A percentile compares a stretch with the other conserved stretches of the same genome.
phyloP scores from a whole-genome alignment of 2,888 invertebrate species.

The Nemotelus nigrinus region DNA sequence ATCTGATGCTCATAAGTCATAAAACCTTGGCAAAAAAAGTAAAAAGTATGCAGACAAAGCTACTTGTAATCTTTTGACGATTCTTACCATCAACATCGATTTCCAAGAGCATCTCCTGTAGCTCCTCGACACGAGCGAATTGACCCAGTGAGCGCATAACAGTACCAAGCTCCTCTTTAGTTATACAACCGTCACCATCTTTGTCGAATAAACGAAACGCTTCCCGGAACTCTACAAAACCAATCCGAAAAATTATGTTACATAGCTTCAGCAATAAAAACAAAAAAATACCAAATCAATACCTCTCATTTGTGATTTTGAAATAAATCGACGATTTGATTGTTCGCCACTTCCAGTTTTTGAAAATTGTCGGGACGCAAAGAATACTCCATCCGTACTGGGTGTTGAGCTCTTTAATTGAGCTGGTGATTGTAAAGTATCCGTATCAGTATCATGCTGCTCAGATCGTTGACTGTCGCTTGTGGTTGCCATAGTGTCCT shows the following conservation, averaged over 20 bases:
- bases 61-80: too few relatives aligned
- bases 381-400: slow-evolving; percentile 56
- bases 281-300: slow-evolving; percentile 4
- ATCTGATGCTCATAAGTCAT: too few relatives aligned
- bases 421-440: slow-evolving; percentile 50
- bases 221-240: slow-evolving; percentile 78
- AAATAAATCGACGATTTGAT: slow-evolving; percentile 59
- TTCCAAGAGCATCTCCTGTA: slow-evolving; percentile 86
- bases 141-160: slow-evolving; percentile 89
- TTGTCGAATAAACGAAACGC: slow-evolving; percentile 89
- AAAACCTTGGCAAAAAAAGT: too few relatives aligned
- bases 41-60: background rate
- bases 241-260: slow-evolving; percentile 37
- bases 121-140: slow-evolving; percentile 85
- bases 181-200: slow-evolving; percentile 88
- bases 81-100: slow-evolving; percentile 80
- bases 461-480: slow-evolving; percentile 43
- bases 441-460: slow-evolving; percentile 37
- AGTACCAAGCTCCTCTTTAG: slow-evolving; percentile 85
- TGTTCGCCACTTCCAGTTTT: slow-evolving; percentile 48
- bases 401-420: slow-evolving; percentile 54
- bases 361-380: slow-evolving; percentile 51
- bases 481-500: slow-evolving; percentile 49
- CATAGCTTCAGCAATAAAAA: background rate
- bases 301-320: slow-evolving; percentile 87